phyloP scores from a whole-genome alignment of 1,140 invertebrate genomes.

The Lysiphlebus fabarum region DNA sequence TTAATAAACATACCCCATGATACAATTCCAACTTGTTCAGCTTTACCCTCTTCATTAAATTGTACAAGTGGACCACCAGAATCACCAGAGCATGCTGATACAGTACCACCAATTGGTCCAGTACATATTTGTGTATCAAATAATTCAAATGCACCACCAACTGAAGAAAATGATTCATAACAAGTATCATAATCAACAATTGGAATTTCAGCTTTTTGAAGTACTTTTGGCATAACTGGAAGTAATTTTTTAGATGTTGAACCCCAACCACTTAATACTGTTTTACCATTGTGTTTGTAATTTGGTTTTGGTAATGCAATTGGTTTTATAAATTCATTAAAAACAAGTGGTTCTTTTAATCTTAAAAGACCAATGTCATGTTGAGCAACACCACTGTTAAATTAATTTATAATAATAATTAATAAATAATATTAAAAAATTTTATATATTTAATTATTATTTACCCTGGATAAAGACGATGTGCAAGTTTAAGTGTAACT shows the following conservation, averaged over 20 bases:
- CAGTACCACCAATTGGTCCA: constrained; percentile 13
- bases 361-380: constrained; percentile 66
- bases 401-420: not conserved
- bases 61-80: constrained; percentile 51
- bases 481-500: constrained; percentile 46
- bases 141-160: not conserved
- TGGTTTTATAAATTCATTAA: constrained; percentile 56
- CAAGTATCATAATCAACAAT: constrained; percentile 27
- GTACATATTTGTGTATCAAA: constrained; percentile 26
- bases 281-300: constrained; percentile 43
- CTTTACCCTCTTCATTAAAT: constrained; percentile 24
- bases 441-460: not conserved
- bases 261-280: constrained; percentile 56
- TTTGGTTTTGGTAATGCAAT: constrained; percentile 50
- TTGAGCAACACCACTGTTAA: constrained; percentile 51
- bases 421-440: not conserved
- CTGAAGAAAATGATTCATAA: not conserved
- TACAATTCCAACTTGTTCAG: constrained; percentile 47
- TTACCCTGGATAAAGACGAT: constrained; percentile 50
- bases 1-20: constrained; percentile 43
- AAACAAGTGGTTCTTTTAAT: constrained; percentile 55
- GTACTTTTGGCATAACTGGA: constrained; percentile 26
- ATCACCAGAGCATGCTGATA: constrained; percentile 59
- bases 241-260: constrained; percentile 30
- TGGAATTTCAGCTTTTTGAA: constrained; percentile 38